Conservation (phyloP, 2,113 vertebrate genomes). For the Megaptera novaeangliae region DNA sequence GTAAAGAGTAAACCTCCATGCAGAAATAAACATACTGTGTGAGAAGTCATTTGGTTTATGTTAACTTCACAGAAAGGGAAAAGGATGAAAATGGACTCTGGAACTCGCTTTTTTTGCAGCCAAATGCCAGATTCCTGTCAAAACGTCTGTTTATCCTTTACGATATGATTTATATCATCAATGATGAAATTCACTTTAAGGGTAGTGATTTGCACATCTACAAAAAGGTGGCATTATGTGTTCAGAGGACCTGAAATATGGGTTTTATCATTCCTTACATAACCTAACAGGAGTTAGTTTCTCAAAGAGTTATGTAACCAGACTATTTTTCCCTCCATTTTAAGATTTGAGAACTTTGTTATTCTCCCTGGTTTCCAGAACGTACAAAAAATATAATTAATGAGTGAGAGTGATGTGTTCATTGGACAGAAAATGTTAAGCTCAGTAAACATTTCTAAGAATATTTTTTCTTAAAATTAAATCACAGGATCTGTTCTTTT, state of each 20-base stretch:
- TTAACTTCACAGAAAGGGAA: conserved; percentile 64
- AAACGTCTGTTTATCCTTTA: conserved; percentile 74
- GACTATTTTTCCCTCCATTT: conserved; percentile 12
- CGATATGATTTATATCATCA: conserved; percentile 44
- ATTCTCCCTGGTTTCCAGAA: conserved; percentile 46
- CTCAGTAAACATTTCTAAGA: conserved; percentile 26
- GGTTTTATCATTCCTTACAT: conserved; percentile 28
- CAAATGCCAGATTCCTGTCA: conserved; percentile 60
- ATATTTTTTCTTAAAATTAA: conserved; percentile 30
- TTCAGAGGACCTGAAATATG: conserved; percentile 43
- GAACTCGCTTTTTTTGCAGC: conserved; percentile 42
- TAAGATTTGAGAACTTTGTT: conserved; percentile 28
- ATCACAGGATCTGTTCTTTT: background rate
- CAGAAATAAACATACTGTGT: conserved; percentile 40
- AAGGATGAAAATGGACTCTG: conserved; percentile 55
- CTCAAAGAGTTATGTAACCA: conserved; percentile 27
- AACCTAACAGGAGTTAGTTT: conserved; percentile 9
- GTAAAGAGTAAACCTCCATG: conserved; percentile 50
- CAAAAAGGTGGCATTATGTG: conserved; percentile 65
- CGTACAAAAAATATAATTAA: conserved; percentile 43
- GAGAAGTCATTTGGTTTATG: conserved; percentile 70
- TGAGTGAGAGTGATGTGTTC: background rate
- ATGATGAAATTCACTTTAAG: conserved; percentile 74
- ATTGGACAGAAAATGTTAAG: conserved; percentile 28
- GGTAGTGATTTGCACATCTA: conserved; percentile 61